Conservation (phyloP, 2,797 vertebrate genomes). For the Capromys pilorides region DNA sequence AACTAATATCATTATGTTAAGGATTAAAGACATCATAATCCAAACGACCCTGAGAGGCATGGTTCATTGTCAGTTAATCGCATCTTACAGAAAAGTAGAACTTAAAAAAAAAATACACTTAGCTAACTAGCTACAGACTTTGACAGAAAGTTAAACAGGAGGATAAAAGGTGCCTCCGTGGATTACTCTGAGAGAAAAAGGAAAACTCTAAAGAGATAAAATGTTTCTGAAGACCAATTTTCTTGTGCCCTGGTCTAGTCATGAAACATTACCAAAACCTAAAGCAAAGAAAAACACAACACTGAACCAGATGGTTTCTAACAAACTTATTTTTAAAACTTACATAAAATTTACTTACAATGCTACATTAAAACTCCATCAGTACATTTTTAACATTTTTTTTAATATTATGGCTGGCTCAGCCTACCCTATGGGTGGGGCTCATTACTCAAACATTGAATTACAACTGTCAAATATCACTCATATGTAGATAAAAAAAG, state of each 20-base stretch:
- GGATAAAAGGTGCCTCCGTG: neutral
- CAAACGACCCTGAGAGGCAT: neutral
- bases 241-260: neutral
- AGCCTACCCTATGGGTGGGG: no score
- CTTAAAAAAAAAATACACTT: neutral
- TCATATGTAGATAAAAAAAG: neutral
- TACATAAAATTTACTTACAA: constrained; percentile 31
- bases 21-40: neutral
- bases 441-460: constrained; percentile 35
- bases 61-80: neutral
- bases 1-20: neutral
- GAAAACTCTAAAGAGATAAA: neutral
- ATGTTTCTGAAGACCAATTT: neutral
- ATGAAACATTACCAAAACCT: neutral
- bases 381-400: no score
- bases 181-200: neutral
- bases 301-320: neutral
- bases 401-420: no score
- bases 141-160: neutral
- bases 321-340: constrained; percentile 7
- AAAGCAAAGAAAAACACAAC: neutral
- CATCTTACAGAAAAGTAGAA: neutral
- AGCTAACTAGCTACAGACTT: neutral
- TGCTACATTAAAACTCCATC: neutral
- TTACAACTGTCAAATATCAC: neutral